Conservation (phyloP, 1,140 invertebrate genomes). For the Gryllus bimaculatus region DNA sequence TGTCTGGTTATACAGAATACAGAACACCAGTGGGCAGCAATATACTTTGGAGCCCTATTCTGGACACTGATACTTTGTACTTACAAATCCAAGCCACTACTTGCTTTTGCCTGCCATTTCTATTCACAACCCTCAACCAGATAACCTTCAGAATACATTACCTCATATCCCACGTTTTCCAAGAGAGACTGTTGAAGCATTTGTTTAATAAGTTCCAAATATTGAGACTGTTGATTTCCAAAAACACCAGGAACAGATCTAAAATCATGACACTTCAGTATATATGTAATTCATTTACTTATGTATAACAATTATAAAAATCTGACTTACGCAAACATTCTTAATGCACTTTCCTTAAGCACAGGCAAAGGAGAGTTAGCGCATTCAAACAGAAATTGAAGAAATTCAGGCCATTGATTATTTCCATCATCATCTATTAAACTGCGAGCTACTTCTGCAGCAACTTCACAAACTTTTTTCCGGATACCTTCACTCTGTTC, state of each 20-base stretch:
- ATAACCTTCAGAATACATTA: background rate
- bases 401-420: slow-evolving; percentile 93
- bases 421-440: slow-evolving; percentile 94
- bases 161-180: slow-evolving; percentile 55
- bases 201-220: slow-evolving; percentile 87
- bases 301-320: background rate
- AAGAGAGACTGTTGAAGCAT: slow-evolving; percentile 79
- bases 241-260: slow-evolving; percentile 92
- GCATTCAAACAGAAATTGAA: slow-evolving; percentile 93
- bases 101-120: no score
- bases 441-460: slow-evolving; percentile 88
- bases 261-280: slow-evolving; percentile 16
- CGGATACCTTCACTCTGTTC: slow-evolving; percentile 69
- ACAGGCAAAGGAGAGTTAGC: slow-evolving; percentile 69
- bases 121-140: no score
- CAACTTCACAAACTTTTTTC: slow-evolving; percentile 89
- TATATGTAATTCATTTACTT: background rate
- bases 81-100: no score
- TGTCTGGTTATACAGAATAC: no score
- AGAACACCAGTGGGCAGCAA: no score
- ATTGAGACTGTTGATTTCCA: slow-evolving; percentile 87
- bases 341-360: slow-evolving; percentile 86
- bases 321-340: slow-evolving; percentile 80
- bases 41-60: no score
- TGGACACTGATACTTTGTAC: no score